Evolutionary conservation across 2,888 invertebrate species (phyloP).

Genomic region (Drosophila meridionalis): DNA sequence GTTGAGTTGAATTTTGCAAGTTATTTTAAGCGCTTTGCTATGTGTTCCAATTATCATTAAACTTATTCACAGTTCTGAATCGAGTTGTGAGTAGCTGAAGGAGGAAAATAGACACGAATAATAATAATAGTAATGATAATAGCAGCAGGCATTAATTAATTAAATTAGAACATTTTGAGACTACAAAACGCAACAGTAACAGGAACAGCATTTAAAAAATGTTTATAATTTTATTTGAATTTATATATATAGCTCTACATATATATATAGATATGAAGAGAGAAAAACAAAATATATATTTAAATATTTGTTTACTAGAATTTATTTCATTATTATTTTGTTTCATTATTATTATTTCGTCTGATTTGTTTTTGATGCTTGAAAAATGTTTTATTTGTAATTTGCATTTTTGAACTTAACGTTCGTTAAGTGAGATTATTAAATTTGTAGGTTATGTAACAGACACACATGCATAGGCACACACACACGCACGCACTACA

Average conservation of each 20-base stretch:
- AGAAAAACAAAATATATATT: constrained; percentile 2
- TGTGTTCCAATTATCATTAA: constrained; percentile 34
- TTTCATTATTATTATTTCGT: constrained; percentile 32
- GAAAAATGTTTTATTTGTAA: constrained; percentile 59
- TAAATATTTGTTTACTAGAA: constrained; percentile 49
- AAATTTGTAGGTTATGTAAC: constrained; percentile 33
- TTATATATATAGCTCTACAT: constrained; percentile 15
- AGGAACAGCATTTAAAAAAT: constrained; percentile 79
- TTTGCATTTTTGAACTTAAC: constrained; percentile 53
- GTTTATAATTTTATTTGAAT: constrained; percentile 64
- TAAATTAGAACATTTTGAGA: constrained; percentile 66
- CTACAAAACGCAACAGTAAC: constrained; percentile 80
- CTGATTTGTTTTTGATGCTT: constrained; percentile 50
- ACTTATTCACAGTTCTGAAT: constrained; percentile 3
- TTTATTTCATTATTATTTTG: constrained; percentile 33
- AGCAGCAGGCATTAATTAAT: constrained; percentile 21
- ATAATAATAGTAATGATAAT: constrained; percentile 30
- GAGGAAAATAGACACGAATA: constrained; percentile 2
- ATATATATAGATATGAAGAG: constrained; percentile 17
- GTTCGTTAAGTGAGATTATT: constrained; percentile 76
- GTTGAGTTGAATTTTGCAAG: constrained; percentile 21
- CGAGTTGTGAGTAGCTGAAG: constrained; percentile 26
- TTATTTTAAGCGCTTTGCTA: constrained; percentile 37
- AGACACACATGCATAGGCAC: not conserved
- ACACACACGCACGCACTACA: constrained; percentile 1